Base-by-base conservation (phyloP, 1,140 invertebrate species). In the Neodiprion virginianus region DNA sequence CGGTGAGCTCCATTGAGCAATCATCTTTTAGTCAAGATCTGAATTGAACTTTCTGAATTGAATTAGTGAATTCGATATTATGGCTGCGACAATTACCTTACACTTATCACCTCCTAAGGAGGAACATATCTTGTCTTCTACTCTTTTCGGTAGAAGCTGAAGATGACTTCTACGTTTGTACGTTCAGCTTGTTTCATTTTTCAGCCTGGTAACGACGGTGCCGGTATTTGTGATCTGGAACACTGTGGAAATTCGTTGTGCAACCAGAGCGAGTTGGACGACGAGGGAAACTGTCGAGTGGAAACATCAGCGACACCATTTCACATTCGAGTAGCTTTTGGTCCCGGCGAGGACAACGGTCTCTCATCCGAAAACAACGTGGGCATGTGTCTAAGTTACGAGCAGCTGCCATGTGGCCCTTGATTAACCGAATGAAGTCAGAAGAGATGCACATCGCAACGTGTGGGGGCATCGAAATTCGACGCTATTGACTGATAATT, bases 221-320 rank as follows among this genome's bases (percentile, higher is more conserved):
- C 90, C 0, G 92, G 92, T 11, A 88, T 92, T 65, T 94, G 93
- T 79, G 92, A 93, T 82, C 90, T 95, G 8, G 91, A 94, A 61
- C 94, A 94, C 78, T 96, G 95, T 80, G 95, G 95, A 10, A 90
- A 87, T 72, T 91, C 91, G 14, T 90, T 95, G 74, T 96, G 94
- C 81, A 88, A 90, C 11, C 83, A 85, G 8, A 88, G 87, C 1
- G 90, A 92, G 68, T 78, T 82, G 7, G 86, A 86, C 75, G 87
- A 89, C 2, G 82, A 86, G 40, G 86, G 86, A 66, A 87, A 84
- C 77, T 96, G 94, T 78, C 87, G 91, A 12, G 92, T 96, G 14
- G 94, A 96, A 88, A 94, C 92, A 76, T 94, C 92, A 40, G 91
- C 92, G 2, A 92, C 91, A 0, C 94, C 94, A 1, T 96, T 95